Conservation (phyloP, 2,888 invertebrate genomes). For the Apoda limacodes region DNA sequence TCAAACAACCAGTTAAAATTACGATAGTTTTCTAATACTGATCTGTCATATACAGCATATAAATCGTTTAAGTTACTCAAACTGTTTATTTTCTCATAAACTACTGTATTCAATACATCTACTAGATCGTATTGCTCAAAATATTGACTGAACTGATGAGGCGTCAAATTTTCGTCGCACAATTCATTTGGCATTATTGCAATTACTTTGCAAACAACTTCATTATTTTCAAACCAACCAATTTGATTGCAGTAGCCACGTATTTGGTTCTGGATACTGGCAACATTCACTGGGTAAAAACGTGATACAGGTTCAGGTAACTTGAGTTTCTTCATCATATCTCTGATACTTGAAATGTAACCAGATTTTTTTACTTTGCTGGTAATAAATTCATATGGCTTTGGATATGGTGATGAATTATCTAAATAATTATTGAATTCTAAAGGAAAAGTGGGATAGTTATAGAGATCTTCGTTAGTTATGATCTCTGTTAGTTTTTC, state of each 20-base stretch:
- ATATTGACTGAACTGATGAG: constrained; percentile 40
- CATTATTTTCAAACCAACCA: constrained; percentile 56
- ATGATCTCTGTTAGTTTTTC: constrained; percentile 70
- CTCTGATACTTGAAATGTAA: constrained; percentile 59
- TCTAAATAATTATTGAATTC: constrained; percentile 72
- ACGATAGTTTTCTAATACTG: constrained; percentile 61
- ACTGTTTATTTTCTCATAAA: constrained; percentile 63
- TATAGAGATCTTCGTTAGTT: constrained; percentile 68
- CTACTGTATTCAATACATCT: constrained; percentile 65
- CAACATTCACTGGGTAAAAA: constrained; percentile 52
- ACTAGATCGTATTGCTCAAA: constrained; percentile 61
- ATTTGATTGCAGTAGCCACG: constrained; percentile 60
- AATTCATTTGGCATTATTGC: constrained; percentile 48
- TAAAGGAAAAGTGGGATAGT: constrained; percentile 73
- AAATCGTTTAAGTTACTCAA: constrained; percentile 51
- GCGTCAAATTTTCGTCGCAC: constrained; percentile 40
- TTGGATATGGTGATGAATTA: constrained; percentile 63
- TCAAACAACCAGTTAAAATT: constrained; percentile 72
- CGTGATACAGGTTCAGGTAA: constrained; percentile 56
- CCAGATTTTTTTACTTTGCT: constrained; percentile 65
- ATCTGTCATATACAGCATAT: constrained; percentile 69
- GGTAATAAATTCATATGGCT: constrained; percentile 76
- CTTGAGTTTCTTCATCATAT: constrained; percentile 64
- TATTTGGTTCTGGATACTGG: constrained; percentile 55
- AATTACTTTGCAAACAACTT: constrained; percentile 61